Conservation (phyloP, 2,113 vertebrate species). For the Mionectes macconnelli region DNA sequence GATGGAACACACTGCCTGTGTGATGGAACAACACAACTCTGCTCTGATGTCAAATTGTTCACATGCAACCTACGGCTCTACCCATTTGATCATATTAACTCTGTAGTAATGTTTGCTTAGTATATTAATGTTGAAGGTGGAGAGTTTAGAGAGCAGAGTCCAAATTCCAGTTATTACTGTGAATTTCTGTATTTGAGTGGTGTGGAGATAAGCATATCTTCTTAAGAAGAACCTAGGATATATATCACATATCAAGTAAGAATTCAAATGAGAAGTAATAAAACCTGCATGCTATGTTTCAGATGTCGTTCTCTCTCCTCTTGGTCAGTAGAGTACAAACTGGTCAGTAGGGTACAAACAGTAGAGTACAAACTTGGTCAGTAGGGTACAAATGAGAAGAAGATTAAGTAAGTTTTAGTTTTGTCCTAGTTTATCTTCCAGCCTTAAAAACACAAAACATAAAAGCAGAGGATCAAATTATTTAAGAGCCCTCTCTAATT, state of each 20-base stretch:
- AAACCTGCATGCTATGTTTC: background rate
- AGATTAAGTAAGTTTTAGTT: background rate
- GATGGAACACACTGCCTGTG: background rate
- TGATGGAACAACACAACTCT: fast-evolving
- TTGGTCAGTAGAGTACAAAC: background rate
- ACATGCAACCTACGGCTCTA: background rate
- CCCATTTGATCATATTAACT: background rate
- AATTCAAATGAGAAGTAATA: background rate
- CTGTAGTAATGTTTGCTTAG: background rate
- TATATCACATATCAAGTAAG: background rate
- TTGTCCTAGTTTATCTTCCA: background rate
- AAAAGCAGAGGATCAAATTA: background rate
- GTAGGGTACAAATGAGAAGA: background rate
- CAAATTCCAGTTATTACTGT: background rate
- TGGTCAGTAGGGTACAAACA: too few species aligned
- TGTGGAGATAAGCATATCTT: background rate
- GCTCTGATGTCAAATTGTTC: background rate
- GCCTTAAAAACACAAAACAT: background rate
- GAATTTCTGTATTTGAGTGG: background rate
- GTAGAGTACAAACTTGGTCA: too few species aligned
- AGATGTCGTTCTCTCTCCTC: background rate
- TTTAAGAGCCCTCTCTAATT: background rate
- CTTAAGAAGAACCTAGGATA: background rate
- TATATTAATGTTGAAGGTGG: background rate
- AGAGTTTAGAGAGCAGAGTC: background rate